Percentiles rank a stretch among this genome's conserved stretches.
phyloP scores from a whole-genome alignment of 1,140 invertebrate genomes.

The Ceratina australensis region DNA sequence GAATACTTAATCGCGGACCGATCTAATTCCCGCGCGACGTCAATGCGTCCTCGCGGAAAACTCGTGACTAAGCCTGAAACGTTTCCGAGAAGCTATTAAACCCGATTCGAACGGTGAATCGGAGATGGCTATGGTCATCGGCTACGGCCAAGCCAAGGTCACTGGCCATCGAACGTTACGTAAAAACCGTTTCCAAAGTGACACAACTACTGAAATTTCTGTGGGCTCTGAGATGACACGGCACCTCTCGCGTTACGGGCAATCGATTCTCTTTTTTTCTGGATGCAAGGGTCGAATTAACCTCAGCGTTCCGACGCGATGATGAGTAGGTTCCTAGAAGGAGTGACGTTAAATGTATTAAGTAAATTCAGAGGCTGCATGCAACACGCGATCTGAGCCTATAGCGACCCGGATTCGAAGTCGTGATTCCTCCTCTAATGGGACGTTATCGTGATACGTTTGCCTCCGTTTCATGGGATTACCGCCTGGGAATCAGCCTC shows the following conservation, averaged over 20 bases:
- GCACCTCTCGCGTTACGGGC: too few relatives aligned
- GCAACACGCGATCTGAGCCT: constrained; percentile 36
- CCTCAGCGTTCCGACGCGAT: constrained; percentile 5
- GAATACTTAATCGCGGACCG: constrained; percentile 52
- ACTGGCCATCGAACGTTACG: neutral
- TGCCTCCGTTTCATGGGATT: constrained; percentile 18
- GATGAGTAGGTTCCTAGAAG: neutral
- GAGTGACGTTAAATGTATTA: neutral
- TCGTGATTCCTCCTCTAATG: constrained; percentile 44
- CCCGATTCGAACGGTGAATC: constrained; percentile 1
- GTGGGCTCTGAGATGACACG: too few relatives aligned
- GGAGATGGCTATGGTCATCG: neutral
- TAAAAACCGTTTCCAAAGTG: constrained; percentile 37
- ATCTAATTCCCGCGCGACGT: constrained; percentile 41
- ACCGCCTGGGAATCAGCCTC: constrained; percentile 36
- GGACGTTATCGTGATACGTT: constrained; percentile 43
- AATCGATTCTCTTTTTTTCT: neutral
- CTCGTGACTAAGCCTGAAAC: constrained; percentile 42
- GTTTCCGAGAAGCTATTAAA: constrained; percentile 51
- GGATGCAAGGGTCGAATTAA: neutral
- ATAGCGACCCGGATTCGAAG: constrained; percentile 60
- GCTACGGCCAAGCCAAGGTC: neutral
- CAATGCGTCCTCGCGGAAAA: constrained; percentile 43
- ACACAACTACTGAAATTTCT: constrained; percentile 3
- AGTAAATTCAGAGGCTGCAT: constrained; percentile 11